Percentiles rank a stretch among this genome's conserved stretches.
Evolutionary conservation across 2,888 invertebrate genomes (phyloP).

Genomic region (Ptycholaimellus sp.): DNA sequence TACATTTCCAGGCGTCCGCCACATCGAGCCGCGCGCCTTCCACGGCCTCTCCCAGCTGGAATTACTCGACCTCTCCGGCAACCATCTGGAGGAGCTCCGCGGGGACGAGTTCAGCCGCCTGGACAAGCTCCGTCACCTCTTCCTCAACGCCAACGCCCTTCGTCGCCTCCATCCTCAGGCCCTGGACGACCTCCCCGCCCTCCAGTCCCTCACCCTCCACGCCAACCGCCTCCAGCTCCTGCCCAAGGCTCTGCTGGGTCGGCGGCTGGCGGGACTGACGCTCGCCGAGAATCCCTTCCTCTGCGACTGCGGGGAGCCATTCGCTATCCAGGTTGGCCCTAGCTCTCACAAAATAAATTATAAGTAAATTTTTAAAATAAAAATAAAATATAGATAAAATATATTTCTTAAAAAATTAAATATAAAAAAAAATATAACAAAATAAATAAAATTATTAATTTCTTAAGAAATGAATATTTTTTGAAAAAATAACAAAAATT

Average conservation of each 20-base stretch:
- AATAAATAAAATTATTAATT: too few species aligned
- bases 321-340: too few species aligned
- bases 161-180: too few species aligned
- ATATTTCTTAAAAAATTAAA: too few species aligned
- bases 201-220: slow-evolving; percentile 1
- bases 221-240: slow-evolving; percentile 8
- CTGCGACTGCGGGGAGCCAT: slow-evolving; percentile 18
- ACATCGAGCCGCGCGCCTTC: slow-evolving; percentile 18
- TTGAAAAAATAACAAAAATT: too few species aligned
- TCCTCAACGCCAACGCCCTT: slow-evolving; percentile 15
- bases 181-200: slow-evolving; percentile 8
- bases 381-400: too few species aligned
- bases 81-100: slow-evolving; percentile 11
- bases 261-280: too few species aligned
- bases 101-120: slow-evolving; percentile 14
- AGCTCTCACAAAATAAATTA: too few species aligned
- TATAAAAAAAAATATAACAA: too few species aligned
- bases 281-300: slow-evolving; percentile 20
- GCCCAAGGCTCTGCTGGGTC: slow-evolving; percentile 7
- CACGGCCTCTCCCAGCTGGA: slow-evolving; percentile 15
- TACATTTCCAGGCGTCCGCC: too few species aligned
- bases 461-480: too few species aligned
- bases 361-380: too few species aligned
- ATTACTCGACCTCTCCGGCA: slow-evolving; percentile 17
- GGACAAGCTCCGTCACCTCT: slow-evolving; percentile 11